Percentiles rank a stretch among this genome's conserved stretches.
Conservation (phyloP, 2,113 vertebrate species). For the Sinocyclocheilus grahami region DNA sequence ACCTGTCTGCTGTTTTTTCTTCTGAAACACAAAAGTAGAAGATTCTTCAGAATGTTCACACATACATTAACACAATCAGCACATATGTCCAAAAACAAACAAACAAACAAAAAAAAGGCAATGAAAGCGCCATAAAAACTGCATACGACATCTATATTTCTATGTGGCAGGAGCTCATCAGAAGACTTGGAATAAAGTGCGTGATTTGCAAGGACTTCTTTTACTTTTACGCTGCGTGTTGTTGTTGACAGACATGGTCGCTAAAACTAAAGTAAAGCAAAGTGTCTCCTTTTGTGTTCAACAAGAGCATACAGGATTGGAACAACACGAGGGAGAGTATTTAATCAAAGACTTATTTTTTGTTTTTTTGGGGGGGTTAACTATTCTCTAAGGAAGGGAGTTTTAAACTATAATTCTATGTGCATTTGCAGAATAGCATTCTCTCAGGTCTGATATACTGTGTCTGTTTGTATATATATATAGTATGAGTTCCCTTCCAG, state of each 20-base stretch:
- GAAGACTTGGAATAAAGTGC: not conserved
- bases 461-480: conserved; percentile 58
- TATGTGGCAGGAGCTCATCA: not conserved
- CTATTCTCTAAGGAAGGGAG: conserved; percentile 45
- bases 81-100: not conserved
- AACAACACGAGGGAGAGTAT: not conserved
- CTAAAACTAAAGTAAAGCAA: not conserved
- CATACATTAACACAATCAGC: not conserved
- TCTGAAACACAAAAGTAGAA: not conserved
- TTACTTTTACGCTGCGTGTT: not conserved
- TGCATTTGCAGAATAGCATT: conserved; percentile 74
- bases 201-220: not conserved
- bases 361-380: not conserved
- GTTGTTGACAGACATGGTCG: not conserved
- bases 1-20: not conserved
- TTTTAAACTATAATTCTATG: conserved; percentile 66
- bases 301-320: conserved; percentile 3
- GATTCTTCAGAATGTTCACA: not conserved
- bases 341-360: not conserved
- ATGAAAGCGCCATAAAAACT: not conserved
- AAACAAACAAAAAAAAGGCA: not conserved
- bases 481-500: conserved; percentile 34
- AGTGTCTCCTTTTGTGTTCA: not conserved
- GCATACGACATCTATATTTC: not conserved
- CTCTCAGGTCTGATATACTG: conserved; percentile 70